These are phyloP conservation scores for Dipus sagitta DNA, from an alignment of 2,797 vertebrate species.

Conservation along the genomic window DNA sequence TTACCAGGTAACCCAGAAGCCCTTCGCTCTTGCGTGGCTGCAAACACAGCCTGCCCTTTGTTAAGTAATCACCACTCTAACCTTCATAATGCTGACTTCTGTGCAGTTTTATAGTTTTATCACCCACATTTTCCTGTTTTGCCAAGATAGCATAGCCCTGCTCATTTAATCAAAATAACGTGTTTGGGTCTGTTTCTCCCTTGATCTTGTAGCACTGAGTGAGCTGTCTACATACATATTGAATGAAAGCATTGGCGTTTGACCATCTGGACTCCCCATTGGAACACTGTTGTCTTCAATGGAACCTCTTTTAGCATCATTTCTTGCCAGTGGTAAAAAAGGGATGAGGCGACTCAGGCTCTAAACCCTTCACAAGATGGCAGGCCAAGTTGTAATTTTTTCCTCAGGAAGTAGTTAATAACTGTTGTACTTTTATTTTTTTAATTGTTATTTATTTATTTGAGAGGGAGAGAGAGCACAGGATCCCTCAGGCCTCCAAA, in stretches of 20 bases:
- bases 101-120: not conserved
- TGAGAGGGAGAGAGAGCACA: no score
- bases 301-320: not conserved
- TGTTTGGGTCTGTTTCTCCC: not conserved
- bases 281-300: not conserved
- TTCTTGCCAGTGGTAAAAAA: not conserved
- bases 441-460: no score
- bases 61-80: not conserved
- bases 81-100: not conserved
- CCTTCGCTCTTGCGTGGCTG: not conserved
- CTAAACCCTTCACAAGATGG: not conserved
- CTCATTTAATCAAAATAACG: not conserved
- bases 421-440: not conserved
- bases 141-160: not conserved
- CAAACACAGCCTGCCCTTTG: not conserved
- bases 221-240: not conserved
- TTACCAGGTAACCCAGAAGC: not conserved
- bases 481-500: no score
- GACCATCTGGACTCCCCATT: not conserved
- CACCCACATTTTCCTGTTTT: not conserved
- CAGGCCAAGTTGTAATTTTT: not conserved
- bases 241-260: not conserved
- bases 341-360: not conserved
- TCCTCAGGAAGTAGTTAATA: not conserved
- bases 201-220: not conserved